Conservation (phyloP, 2,113 vertebrate species). For the Sinosuthora webbiana region DNA sequence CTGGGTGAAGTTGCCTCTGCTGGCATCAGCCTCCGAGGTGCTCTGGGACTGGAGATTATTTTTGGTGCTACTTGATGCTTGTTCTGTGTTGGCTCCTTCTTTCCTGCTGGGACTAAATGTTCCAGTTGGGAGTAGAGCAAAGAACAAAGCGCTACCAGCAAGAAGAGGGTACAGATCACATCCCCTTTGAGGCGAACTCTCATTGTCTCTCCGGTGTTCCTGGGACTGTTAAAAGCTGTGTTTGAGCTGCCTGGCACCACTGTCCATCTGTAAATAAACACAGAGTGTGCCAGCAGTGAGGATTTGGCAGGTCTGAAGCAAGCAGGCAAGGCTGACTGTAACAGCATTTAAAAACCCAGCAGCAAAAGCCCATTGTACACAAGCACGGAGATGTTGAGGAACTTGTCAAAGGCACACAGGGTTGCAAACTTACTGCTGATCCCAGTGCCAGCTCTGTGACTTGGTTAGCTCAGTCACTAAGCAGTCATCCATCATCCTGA, state of each 20-base stretch:
- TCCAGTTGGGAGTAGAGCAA: slow-evolving; percentile 84
- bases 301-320: neutral
- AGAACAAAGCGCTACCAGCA: slow-evolving; percentile 78
- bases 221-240: neutral
- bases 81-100: neutral
- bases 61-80: neutral
- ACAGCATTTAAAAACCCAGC: neutral
- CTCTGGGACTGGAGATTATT: neutral
- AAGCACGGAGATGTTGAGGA: accelerated
- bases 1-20: neutral
- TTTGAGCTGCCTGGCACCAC: neutral
- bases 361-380: neutral
- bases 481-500: neutral
- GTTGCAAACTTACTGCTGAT: neutral
- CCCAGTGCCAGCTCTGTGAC: neutral
- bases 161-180: slow-evolving; percentile 82
- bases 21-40: neutral
- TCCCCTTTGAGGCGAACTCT: slow-evolving; percentile 85
- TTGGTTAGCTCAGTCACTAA: neutral
- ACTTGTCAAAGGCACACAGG: neutral
- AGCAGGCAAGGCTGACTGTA: neutral
- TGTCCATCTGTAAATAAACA: slow-evolving; percentile 54
- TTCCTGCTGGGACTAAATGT: slow-evolving; percentile 19
- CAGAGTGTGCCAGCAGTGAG: neutral
- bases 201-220: slow-evolving; percentile 55